Base-by-base conservation (phyloP, 2,888 invertebrate species). In the Blera fallax region DNA sequence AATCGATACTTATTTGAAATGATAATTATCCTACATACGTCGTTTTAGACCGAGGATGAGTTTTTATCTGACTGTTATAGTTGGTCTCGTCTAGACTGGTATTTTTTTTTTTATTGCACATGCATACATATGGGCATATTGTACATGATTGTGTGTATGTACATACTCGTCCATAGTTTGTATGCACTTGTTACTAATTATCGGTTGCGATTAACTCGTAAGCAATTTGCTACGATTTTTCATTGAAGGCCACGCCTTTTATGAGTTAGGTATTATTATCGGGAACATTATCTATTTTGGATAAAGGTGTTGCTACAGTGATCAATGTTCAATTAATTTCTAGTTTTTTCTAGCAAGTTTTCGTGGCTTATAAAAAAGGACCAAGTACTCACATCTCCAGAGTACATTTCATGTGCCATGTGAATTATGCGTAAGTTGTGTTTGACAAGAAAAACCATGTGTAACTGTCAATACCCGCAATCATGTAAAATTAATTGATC, bases 181-280 rank as follows among this genome's bases (percentile, higher is more conserved):
- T 8, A n/a, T 24, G 21, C 8, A 48, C 48, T 48, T 3, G 8
- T 24, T 48, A 48, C 29, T 1, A 29, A 54, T 14, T 29, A 2
- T 16, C 27, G 14, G 21, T 64, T 43, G 37, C 21, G 48, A 69
- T 69, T 67, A 29, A 77, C 67, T 58, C 60, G 77, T 77, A 14
- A 43, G 70, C 45, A 78, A 70, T 78, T 78, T 70, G 70, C 54
- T 69, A 52, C 40, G 50, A 67, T 37, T 69, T 40, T 62, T 43
- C 50, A 11, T 52, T n/a, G 11, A 34, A 76, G 65, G 37, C 56
- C 76, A 76, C 56, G 65, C 65, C 77, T 69, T 69, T 58, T 43
- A 24, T 27, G 48, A 21, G 32, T 56, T 56, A 10, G 32, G 14
- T 29, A 56, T 18, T 56, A 34, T 18, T 34, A 56, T 56, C 56